Evolutionary conservation across 2,888 invertebrate genomes (phyloP), one percentile per base, ranked within the genome.

Genomic region (Ochropleura plecta): DNA sequence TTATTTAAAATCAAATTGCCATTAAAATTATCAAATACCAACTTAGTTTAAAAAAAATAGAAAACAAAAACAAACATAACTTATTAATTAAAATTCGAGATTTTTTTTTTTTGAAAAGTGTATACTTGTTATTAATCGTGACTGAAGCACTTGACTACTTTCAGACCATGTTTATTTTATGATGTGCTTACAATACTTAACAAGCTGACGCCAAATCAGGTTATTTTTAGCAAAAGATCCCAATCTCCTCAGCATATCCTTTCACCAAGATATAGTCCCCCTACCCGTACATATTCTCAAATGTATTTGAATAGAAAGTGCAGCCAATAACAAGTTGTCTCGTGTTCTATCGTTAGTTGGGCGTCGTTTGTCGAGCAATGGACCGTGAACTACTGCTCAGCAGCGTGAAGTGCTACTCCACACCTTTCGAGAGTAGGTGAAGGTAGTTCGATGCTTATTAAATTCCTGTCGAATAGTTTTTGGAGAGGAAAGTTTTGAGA

Each of bases 281-380:
- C 81, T 87, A 78, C 57, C 59, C n/a, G 64, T 63, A 70, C 66
- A 77, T 82, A 74, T 79, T 80, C 66, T 80, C 68, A 78, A 76
- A 82, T 78, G 81, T 81, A 89, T 90, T 89, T 89, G 87, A 90
- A 89, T 90, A 86, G 84, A 88, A 87, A 90, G 66, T 87, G 88
- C 88, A 90, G 73, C 79, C 88, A 89, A 88, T 90, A 90, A 88
- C 83, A 79, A 78, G 83, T 81, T 81, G 81, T 82, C 78, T 83
- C 79, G 73, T 57, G 74, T 68, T 69, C 59, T 64, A 44, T n/a
- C 42, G 82, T 82, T 85, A 73, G 70, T 62, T 40, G 30, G 62
- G 70, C 62, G 59, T 55, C 60, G 72, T 76, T 84, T 69, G 72
- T 48, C n/a, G 80, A 65, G 14, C 67, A 74, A 62, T 68, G 63